Conservation (phyloP, 2,797 vertebrate species). For the Gallinago nigripennis region DNA sequence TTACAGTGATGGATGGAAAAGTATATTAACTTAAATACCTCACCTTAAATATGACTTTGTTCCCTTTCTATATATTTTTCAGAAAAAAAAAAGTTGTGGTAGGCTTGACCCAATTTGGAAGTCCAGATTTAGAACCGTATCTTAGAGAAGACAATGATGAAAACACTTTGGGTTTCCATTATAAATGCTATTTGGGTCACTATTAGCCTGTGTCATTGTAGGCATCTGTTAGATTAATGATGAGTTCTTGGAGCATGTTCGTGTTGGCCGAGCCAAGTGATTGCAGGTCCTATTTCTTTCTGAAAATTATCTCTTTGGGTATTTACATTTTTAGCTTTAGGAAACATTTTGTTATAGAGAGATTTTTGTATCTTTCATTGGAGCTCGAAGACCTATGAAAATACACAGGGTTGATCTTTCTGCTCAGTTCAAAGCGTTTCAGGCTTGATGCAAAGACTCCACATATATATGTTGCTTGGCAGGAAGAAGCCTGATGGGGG, state of each 20-base stretch:
- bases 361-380: neutral
- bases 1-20: neutral
- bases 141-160: slow-evolving; percentile 1
- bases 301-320: neutral
- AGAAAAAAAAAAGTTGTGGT: neutral
- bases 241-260: neutral
- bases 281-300: neutral
- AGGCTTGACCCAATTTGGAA: neutral
- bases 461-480: neutral
- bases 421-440: neutral
- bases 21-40: neutral
- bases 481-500: neutral
- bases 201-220: neutral
- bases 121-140: neutral
- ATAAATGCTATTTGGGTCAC: neutral
- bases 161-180: neutral
- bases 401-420: neutral
- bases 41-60: neutral
- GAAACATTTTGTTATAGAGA: neutral
- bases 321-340: neutral
- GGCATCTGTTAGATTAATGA: neutral
- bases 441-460: neutral
- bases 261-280: neutral
- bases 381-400: neutral
- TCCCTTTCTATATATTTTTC: neutral